phyloP scores from a whole-genome alignment of 2,113 vertebrate genomes.

The Platysternon megacephalum region DNA sequence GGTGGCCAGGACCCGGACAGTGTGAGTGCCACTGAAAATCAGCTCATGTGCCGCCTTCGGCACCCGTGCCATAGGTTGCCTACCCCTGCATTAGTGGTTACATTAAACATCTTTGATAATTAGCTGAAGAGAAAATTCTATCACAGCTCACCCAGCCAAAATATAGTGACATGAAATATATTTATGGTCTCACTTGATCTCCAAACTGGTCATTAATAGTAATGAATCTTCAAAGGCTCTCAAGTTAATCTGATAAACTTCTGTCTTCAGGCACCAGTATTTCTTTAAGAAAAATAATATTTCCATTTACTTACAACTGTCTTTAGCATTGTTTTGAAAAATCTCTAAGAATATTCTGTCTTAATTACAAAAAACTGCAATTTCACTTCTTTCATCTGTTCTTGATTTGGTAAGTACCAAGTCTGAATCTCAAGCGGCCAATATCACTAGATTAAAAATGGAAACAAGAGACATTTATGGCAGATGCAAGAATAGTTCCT shows the following conservation, averaged over 20 bases:
- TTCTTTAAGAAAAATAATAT: conserved; percentile 46
- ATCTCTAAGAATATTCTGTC: conserved; percentile 58
- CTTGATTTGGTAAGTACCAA: conserved; percentile 32
- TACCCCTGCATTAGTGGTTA: conserved; percentile 20
- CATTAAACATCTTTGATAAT: conserved; percentile 54
- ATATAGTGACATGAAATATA: conserved; percentile 63
- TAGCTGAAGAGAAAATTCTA: conserved; percentile 65
- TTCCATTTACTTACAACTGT: conserved; percentile 45
- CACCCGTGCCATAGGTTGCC: too few species aligned
- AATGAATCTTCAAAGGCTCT: conserved; percentile 68
- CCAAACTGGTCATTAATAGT: conserved; percentile 68
- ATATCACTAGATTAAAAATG: conserved; percentile 36
- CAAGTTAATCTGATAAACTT: conserved; percentile 63
- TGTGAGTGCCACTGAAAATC: too few species aligned
- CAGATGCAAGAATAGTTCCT: background rate
- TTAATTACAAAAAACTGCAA: conserved; percentile 53
- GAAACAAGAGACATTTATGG: background rate
- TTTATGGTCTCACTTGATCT: conserved; percentile 59
- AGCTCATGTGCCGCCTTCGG: too few species aligned
- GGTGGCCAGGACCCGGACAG: too few species aligned
- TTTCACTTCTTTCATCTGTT: conserved; percentile 54
- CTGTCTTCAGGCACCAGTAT: conserved; percentile 48
- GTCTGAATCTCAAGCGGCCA: conserved; percentile 36
- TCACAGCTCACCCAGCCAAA: conserved; percentile 59
- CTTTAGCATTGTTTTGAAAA: conserved; percentile 58